These are phyloP conservation scores for Morpho deidamia DNA, from an alignment of 2,888 invertebrate species.

Conservation along the genomic window DNA sequence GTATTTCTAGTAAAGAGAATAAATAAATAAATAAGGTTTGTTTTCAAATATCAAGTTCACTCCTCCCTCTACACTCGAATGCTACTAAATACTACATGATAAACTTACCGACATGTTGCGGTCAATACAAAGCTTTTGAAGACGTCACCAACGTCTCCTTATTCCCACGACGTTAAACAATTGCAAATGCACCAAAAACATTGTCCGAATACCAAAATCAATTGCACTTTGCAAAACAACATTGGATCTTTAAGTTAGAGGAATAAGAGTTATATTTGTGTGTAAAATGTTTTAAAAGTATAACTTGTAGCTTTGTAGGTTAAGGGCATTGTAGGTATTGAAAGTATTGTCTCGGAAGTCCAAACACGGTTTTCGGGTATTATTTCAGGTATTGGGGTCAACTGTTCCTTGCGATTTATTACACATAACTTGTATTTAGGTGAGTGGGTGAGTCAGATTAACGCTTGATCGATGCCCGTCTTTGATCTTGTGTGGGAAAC, in stretches of 20 bases:
- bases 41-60: constrained; percentile 37
- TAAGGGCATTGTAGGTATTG: constrained; percentile 28
- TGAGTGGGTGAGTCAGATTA: constrained; percentile 52
- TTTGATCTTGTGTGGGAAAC: constrained; percentile 19
- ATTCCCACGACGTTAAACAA: constrained; percentile 69
- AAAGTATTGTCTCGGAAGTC: constrained; percentile 37
- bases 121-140: constrained; percentile 55
- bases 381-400: constrained; percentile 56
- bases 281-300: not conserved
- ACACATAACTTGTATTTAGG: constrained; percentile 37
- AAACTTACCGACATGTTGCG: constrained; percentile 57
- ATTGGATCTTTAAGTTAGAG: constrained; percentile 12
- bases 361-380: constrained; percentile 51
- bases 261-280: constrained; percentile 25
- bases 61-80: constrained; percentile 12
- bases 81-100: constrained; percentile 62
- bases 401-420: constrained; percentile 37
- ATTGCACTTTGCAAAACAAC: constrained; percentile 6
- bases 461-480: constrained; percentile 35
- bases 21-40: not conserved
- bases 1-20: no score
- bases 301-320: constrained; percentile 31
- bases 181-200: constrained; percentile 54
- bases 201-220: constrained; percentile 33
- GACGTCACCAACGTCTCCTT: constrained; percentile 34